phyloP scores from a whole-genome alignment of 2,888 invertebrate genomes.

The Torymus auratus region DNA sequence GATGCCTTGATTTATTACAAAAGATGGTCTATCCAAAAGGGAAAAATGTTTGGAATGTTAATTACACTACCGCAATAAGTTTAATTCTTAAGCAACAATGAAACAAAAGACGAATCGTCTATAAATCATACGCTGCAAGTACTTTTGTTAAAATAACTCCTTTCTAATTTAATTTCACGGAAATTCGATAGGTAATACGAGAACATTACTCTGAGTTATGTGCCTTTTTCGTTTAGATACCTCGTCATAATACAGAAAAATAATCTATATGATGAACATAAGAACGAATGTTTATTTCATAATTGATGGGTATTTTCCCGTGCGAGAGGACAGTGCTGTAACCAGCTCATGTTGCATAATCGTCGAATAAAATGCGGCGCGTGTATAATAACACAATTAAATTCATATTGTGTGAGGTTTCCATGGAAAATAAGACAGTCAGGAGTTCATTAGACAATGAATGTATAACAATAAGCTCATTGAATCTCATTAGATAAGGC shows the following conservation, averaged over 20 bases:
- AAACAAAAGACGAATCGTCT: background rate
- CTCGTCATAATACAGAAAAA: too few relatives aligned
- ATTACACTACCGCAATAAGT: too few relatives aligned
- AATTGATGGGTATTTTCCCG: background rate
- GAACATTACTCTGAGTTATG: too few relatives aligned
- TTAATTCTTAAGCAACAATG: too few relatives aligned
- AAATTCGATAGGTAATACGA: too few relatives aligned
- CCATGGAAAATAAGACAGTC: conserved; percentile 13
- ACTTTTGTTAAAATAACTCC: background rate
- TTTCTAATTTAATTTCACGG: too few relatives aligned
- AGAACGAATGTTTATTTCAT: background rate
- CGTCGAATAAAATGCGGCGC: conserved; percentile 8
- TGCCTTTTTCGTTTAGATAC: too few relatives aligned
- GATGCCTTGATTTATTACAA: too few relatives aligned
- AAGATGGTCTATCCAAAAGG: too few relatives aligned
- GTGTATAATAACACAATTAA: background rate
- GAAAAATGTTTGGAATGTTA: too few relatives aligned
- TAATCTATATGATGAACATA: too few relatives aligned
- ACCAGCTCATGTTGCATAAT: conserved; percentile 22
- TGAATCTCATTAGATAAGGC: background rate
- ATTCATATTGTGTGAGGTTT: background rate
- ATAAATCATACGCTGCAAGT: background rate
- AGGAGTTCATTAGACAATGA: background rate
- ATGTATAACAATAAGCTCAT: background rate
- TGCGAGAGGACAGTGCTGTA: conserved; percentile 6